phyloP scores from a whole-genome alignment of 2,888 invertebrate species.

The Macrophya alboannulata region DNA sequence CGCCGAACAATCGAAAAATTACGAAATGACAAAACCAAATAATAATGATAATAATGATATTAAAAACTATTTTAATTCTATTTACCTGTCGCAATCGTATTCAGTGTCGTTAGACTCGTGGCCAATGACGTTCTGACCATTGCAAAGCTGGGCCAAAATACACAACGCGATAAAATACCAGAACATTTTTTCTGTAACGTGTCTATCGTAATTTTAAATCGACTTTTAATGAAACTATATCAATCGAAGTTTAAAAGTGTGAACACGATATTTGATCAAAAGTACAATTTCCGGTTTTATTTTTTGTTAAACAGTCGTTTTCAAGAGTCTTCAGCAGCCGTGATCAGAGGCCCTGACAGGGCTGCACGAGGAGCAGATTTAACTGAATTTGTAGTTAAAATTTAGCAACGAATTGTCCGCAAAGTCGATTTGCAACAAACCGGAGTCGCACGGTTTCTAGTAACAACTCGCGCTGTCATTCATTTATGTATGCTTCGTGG shows the following conservation, averaged over 20 bases:
- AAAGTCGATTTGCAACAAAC: slow-evolving; percentile 18
- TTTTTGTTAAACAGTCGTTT: not conserved
- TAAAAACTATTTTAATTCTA: not conserved
- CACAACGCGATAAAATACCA: not conserved
- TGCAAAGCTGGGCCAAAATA: slow-evolving; percentile 1
- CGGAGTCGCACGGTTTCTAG: slow-evolving; percentile 40
- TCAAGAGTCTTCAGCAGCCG: not conserved
- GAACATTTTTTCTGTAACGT: not conserved
- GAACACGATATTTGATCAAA: not conserved
- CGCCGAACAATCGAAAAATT: not conserved
- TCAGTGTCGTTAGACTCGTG: not conserved
- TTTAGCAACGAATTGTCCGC: not conserved
- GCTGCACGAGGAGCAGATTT: not conserved
- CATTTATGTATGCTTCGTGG: slow-evolving; percentile 55
- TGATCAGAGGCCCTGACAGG: not conserved
- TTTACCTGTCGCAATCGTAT: slow-evolving; percentile 40
- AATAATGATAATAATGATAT: not conserved
- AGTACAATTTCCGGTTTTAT: no score
- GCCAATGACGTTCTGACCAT: not conserved
- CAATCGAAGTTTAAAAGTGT: not conserved
- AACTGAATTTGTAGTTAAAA: not conserved
- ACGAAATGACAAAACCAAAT: not conserved
- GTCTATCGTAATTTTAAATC: not conserved
- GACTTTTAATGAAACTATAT: not conserved
- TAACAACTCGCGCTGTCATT: slow-evolving; percentile 29